Conservation (phyloP, 2,797 vertebrate species). For the Fistularia commersonii region DNA sequence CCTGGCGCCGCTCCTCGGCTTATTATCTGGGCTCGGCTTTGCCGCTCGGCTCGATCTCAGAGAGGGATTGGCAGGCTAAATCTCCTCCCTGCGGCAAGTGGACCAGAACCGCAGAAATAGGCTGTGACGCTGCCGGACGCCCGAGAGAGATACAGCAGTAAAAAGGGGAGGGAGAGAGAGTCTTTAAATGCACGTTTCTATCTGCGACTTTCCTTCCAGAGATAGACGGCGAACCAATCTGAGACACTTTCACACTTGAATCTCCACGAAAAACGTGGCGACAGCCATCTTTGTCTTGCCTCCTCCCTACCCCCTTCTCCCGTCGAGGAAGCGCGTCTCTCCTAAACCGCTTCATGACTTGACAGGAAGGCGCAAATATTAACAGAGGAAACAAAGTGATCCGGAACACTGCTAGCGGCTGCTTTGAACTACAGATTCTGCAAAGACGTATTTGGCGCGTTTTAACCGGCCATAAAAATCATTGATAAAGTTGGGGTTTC, state of each 20-base stretch:
- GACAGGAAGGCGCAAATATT: no score
- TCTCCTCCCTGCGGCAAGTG: constrained; percentile 31
- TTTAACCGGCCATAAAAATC: no score
- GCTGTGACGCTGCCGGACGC: constrained; percentile 33
- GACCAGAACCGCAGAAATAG: constrained; percentile 52
- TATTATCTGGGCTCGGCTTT: constrained; percentile 18
- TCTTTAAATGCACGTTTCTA: constrained; percentile 57
- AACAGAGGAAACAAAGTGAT: no score
- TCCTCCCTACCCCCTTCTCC: no score
- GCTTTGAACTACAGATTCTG: no score
- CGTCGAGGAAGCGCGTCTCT: no score
- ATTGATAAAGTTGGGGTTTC: no score
- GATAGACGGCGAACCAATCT: constrained; percentile 43
- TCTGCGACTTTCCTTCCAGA: constrained; percentile 39
- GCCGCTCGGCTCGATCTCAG: constrained; percentile 23
- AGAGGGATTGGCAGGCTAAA: constrained; percentile 34
- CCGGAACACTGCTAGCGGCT: no score
- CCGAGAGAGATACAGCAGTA: constrained; percentile 14
- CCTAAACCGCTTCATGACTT: no score
- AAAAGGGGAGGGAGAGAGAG: constrained; percentile 19
- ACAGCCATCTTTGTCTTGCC: background rate
- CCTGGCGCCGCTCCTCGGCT: constrained; percentile 8
- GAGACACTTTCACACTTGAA: constrained; percentile 50
- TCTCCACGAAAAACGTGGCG: constrained; percentile 30
- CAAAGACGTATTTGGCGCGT: no score